Evolutionary conservation across 2,797 vertebrate genomes (phyloP), one percentile per base, ranked within the genome.

Genomic region (Chanos chanos): DNA sequence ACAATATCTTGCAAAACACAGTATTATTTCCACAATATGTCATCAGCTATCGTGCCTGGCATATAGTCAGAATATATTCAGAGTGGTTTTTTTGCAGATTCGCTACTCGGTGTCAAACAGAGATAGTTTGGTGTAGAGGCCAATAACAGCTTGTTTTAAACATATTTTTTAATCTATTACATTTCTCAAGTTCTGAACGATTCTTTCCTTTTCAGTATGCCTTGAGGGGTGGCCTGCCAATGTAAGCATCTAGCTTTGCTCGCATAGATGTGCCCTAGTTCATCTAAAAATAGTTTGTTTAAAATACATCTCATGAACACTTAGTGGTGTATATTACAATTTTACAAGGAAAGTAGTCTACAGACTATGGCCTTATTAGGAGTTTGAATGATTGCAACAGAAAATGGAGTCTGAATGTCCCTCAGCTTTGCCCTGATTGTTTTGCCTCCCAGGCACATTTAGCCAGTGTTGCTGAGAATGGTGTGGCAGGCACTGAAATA

Each of bases 141-240:
- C 22, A 50, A 41, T 33, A 44, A 22, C 10, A 36, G 37, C 58
- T 36, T 50, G 68, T 54, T 71, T 30, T 63, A 66, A 55, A 18
- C 12, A 30, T 51, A 62, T 53, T 22, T 61, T 61, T 41, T 34
- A 60, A 49, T 34, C 28, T 27, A 21, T 7, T 12, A 27, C 49
- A 48, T 49, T 52, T 30, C 19, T 31, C 21, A 27, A 10, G 15
- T 30, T 37, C 54, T 49, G 61, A 66, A 61, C 4, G 19, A 61
- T 51, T 51, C 51, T 41, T 28, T 54, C 16, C 4, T 59, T 61
- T 39, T 36, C 12, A 18, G 61, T 15, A 6, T 30, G 7, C 34
- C 24, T 4, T 16, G 43, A 19, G 49, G 31, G 31, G 8, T 39
- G 45, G 41, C 39, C 9, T 2, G 40, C 24, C 28, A 15, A 6